Conservation (phyloP, 2,113 vertebrate species). For the Gnathonemus longibarbis region DNA sequence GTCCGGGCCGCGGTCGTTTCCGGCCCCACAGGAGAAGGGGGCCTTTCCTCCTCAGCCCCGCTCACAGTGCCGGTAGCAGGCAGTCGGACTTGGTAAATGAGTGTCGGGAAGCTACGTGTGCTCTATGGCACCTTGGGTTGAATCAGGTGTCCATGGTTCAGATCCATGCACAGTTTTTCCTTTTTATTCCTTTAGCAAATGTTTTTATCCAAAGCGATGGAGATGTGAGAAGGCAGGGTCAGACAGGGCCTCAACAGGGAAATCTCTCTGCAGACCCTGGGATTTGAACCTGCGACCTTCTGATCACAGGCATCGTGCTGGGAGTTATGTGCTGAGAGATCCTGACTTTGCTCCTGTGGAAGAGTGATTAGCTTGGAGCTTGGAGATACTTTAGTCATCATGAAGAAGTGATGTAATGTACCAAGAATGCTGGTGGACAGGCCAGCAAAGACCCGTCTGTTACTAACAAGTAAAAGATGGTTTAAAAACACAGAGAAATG, state of each 20-base stretch:
- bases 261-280: not conserved
- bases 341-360: not conserved
- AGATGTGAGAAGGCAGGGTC: not conserved
- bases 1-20: conserved; percentile 21
- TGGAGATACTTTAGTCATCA: not conserved
- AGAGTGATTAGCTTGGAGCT: not conserved
- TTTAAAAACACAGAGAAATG: not conserved
- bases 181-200: not conserved
- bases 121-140: not conserved
- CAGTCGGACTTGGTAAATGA: conserved; percentile 12
- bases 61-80: not conserved
- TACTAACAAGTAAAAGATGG: not conserved
- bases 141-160: not conserved
- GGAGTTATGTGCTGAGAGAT: not conserved
- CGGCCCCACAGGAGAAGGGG: not conserved
- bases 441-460: not conserved
- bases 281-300: not conserved
- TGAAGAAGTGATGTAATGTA: not conserved
- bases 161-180: not conserved
- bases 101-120: not conserved
- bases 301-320: not conserved
- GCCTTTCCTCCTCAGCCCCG: conserved; percentile 24
- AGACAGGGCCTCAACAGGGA: not conserved
- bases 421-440: not conserved
- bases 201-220: not conserved